Conservation (phyloP, 2,888 invertebrate species). For the Drosophila limbata region DNA sequence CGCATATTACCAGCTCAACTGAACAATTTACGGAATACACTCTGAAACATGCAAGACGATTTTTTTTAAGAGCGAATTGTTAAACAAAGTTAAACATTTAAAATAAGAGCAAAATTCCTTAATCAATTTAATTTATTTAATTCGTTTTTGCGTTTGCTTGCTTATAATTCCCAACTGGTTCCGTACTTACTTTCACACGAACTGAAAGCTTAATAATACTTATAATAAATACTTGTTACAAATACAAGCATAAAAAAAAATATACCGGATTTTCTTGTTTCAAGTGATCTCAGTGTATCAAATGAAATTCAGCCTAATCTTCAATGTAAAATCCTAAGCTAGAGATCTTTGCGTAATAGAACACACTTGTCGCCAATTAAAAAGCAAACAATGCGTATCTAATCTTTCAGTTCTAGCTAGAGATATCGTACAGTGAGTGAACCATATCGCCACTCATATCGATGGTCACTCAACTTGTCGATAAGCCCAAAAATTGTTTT, state of each 20-base stretch:
- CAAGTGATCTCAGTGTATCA: background rate
- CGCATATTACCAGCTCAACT: constrained; percentile 74
- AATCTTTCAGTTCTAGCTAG: constrained; percentile 31
- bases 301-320: background rate
- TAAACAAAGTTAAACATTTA: too few species aligned
- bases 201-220: too few species aligned
- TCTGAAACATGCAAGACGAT: too few species aligned
- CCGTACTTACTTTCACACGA: too few species aligned
- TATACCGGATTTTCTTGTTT: too few species aligned
- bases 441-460: constrained; percentile 3
- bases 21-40: background rate
- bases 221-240: too few species aligned
- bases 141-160: too few species aligned
- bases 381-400: constrained; percentile 48
- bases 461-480: constrained; percentile 32
- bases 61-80: too few species aligned
- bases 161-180: too few species aligned
- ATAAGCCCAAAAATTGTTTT: constrained; percentile 36
- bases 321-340: constrained; percentile 4
- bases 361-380: constrained; percentile 41
- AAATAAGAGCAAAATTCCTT: too few species aligned
- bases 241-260: too few species aligned
- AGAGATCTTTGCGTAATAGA: constrained; percentile 47
- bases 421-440: constrained; percentile 18
- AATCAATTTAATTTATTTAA: too few species aligned